Conservation (phyloP, 2,113 vertebrate genomes). For the Charina bottae region DNA sequence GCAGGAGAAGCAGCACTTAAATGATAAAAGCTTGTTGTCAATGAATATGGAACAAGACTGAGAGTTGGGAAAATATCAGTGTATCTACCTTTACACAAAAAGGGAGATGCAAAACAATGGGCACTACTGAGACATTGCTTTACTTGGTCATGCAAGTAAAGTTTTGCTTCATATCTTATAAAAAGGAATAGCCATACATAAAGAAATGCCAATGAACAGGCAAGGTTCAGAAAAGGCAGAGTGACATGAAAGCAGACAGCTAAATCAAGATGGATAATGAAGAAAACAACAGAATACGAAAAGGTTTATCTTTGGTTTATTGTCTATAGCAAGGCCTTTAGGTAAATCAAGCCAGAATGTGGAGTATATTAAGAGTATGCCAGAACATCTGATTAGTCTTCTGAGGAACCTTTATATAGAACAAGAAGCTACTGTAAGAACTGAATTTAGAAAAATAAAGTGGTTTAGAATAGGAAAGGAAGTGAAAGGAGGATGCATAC, state of each 20-base stretch:
- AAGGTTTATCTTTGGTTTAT: not conserved
- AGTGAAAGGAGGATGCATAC: not conserved
- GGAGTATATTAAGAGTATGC: too few relatives aligned
- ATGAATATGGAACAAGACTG: not conserved
- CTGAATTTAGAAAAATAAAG: not conserved
- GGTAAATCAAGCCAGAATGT: too few relatives aligned
- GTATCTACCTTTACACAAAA: not conserved
- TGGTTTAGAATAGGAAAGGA: not conserved
- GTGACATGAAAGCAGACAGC: not conserved
- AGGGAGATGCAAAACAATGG: not conserved
- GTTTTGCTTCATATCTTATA: not conserved
- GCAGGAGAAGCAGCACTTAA: not conserved
- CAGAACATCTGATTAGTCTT: too few relatives aligned
- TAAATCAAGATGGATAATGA: not conserved
- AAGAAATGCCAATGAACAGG: not conserved
- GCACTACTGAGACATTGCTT: not conserved
- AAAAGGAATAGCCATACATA: not conserved
- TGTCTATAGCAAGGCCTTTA: not conserved
- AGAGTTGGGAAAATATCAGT: not conserved
- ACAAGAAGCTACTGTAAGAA: not conserved
- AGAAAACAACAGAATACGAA: not conserved
- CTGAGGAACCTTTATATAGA: not conserved
- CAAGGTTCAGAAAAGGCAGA: not conserved
- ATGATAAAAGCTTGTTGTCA: not conserved
- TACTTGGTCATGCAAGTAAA: not conserved